These are phyloP conservation scores for Chloropsis hardwickii DNA, from an alignment of 2,113 vertebrate species.

Conservation along the genomic window DNA sequence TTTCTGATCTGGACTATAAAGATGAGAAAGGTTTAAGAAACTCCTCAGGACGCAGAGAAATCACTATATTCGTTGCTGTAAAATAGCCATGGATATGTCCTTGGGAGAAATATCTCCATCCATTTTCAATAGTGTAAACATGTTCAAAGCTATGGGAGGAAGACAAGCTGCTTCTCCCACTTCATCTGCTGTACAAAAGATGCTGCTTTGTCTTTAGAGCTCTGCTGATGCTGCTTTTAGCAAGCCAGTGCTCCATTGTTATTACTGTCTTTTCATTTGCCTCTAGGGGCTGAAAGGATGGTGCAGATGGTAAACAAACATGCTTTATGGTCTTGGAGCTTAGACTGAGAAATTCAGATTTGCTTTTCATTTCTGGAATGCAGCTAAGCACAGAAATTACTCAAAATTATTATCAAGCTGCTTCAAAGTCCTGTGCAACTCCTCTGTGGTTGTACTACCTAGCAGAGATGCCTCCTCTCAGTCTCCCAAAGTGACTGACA, in stretches of 20 bases:
- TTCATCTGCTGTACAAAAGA: not conserved
- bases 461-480: not conserved
- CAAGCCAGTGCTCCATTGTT: not conserved
- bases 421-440: not conserved
- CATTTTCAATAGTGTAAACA: not conserved
- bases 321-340: conserved; percentile 10
- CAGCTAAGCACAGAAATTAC: not conserved
- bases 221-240: conserved; percentile 24
- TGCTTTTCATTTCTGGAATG: conserved; percentile 17
- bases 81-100: not conserved
- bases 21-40: not conserved
- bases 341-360: conserved; percentile 28
- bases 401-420: not conserved
- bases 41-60: not conserved
- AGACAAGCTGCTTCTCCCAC: not conserved
- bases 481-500: not conserved
- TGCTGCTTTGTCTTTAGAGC: not conserved
- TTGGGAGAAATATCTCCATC: not conserved
- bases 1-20: not conserved
- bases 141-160: not conserved
- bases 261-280: conserved; percentile 8
- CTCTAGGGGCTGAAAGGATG: conserved; percentile 4
- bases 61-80: not conserved
- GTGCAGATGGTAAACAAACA: conserved; percentile 48
- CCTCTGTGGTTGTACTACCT: not conserved